Evolutionary conservation across 2,888 invertebrate genomes (phyloP), one percentile per base, ranked within the genome.

Genomic region (Drosophila acutilabella): DNA sequence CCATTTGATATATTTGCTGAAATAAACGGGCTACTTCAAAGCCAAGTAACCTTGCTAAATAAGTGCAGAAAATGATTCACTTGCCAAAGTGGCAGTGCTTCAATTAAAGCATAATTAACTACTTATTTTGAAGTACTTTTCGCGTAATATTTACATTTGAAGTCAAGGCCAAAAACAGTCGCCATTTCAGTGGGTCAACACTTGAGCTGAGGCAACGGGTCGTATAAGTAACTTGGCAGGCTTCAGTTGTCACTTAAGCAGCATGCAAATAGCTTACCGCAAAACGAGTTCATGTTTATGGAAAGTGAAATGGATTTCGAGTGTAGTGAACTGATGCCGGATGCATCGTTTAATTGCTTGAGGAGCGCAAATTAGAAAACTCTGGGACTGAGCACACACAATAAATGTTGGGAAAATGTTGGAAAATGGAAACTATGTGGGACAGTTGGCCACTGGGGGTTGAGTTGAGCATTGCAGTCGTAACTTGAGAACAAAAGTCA

Each of bases 401-500:
- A 68, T 68, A 74, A 68, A 59, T 78, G 74, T 13, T 36, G 36
- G 36, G 36, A 13, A 36, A 36, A 36, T 36, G 50, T 45, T 48
- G 26, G 54, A 44, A 58, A 53, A 66, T 72, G 57, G 57, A 53
- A 72, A 75, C 75, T 69, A 61, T 75, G 62, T 75, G 57, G 53
- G 33, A 54, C 48, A 52, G 44, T 52, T 57, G 23, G 41, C 38
- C 23, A 53, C 18, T 10, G 6, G 5, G 16, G 13, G 8, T 18
- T 2, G 26, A n/a, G 41, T 2, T 18, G 18, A 30, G 26, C 8
- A 41, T 33, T 8, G 26, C 30, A 40, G 40, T 58, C 36, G 64
- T 36, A 70, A 66, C 33, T 71, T 67, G 54, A 68, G 76, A 86
- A 80, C 87, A 83, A 88, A 83, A 83, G 87, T 83, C 84, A 61